A percentile compares a stretch with the other conserved stretches of the same genome.
These are phyloP conservation scores for Squalus acanthias DNA, from an alignment of 2,797 vertebrate species.

Conservation along the genomic window DNA sequence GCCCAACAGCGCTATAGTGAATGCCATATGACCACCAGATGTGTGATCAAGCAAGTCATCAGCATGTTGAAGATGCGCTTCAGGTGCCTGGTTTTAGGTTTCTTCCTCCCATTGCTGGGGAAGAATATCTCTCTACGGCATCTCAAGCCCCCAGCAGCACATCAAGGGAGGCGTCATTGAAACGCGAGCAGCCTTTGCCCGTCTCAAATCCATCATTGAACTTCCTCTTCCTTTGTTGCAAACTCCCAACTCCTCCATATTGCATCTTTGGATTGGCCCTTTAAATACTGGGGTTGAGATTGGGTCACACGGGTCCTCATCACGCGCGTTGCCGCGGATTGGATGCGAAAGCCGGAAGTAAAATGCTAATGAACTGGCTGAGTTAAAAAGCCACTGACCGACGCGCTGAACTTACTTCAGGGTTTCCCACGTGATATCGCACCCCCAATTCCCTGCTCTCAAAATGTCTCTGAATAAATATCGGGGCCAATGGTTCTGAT, in stretches of 20 bases:
- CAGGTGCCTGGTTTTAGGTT: too few relatives aligned
- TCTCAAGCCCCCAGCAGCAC: background rate
- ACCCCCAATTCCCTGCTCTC: background rate
- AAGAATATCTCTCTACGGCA: background rate
- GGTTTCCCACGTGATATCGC: background rate
- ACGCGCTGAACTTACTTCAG: background rate
- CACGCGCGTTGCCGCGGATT: background rate
- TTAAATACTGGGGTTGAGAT: background rate
- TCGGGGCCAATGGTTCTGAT: background rate
- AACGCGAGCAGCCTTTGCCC: background rate
- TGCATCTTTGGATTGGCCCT: background rate
- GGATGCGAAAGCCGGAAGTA: background rate
- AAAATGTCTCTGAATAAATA: too few relatives aligned
- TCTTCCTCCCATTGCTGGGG: background rate
- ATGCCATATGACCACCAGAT: too few relatives aligned
- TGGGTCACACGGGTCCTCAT: background rate
- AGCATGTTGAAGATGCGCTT: too few relatives aligned
- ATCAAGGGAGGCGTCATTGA: background rate
- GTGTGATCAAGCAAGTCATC: too few relatives aligned
- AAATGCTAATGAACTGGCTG: too few relatives aligned
- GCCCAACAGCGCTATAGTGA: too few relatives aligned
- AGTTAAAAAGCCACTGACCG: background rate
- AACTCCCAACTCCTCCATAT: background rate
- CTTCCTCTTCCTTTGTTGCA: too few relatives aligned
- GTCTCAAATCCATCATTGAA: background rate